Percentiles rank a stretch among this genome's conserved stretches.
Conservation (phyloP, 2,113 vertebrate species). For the Podilymbus podiceps region DNA sequence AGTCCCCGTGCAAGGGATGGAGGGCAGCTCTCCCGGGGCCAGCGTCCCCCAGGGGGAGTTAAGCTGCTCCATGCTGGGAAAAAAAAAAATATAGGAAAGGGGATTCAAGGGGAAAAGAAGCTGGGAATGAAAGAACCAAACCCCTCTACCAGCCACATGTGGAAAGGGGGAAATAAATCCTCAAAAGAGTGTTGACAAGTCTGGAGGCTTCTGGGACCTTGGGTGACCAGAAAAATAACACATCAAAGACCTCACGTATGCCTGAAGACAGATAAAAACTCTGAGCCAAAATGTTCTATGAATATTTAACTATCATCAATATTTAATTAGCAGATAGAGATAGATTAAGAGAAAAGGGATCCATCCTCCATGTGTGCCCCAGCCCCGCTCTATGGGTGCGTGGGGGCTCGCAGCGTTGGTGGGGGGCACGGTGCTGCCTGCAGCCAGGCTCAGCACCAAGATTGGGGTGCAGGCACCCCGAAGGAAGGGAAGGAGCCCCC, state of each 20-base stretch:
- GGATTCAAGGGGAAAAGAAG: background rate
- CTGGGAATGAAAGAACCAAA: background rate
- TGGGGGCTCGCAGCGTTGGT: rapidly evolving
- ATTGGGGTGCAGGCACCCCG: rapidly evolving
- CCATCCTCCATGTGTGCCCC: background rate
- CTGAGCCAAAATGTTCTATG: constrained; percentile 55
- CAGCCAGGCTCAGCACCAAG: rapidly evolving
- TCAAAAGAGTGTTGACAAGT: constrained; percentile 15
- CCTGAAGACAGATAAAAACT: constrained; percentile 50
- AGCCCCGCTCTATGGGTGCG: rapidly evolving
- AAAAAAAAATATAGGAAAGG: background rate
- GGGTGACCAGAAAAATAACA: constrained; percentile 50
- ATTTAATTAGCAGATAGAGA: constrained; percentile 56
- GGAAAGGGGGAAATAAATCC: background rate
- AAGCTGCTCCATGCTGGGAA: background rate
- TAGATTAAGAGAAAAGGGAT: constrained; percentile 39
- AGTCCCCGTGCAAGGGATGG: background rate
- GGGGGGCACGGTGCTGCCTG: rapidly evolving
- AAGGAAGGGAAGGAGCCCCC: background rate
- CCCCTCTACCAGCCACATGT: background rate
- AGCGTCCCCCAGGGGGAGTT: background rate
- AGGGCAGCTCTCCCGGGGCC: background rate
- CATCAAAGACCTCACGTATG: constrained; percentile 37
- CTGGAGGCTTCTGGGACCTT: constrained; percentile 8
- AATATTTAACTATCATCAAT: constrained; percentile 67